Evolutionary conservation across 1,140 invertebrate genomes (phyloP).

Genomic region (Megalonaias nervosa): DNA sequence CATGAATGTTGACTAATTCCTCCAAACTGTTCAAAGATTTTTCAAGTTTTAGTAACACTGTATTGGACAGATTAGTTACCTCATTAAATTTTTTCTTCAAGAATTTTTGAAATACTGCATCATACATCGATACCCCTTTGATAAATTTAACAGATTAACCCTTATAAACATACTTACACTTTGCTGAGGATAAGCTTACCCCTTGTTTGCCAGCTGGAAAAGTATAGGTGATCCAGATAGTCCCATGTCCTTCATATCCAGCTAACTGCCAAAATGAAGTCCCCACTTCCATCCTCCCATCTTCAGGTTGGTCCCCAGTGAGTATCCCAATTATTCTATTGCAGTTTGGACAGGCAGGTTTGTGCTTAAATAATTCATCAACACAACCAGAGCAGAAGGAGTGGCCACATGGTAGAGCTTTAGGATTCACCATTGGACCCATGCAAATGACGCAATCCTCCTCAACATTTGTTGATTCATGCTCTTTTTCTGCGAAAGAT

Average conservation of each 20-base stretch:
- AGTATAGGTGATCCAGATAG: conserved; percentile 9
- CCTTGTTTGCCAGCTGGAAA: conserved; percentile 12
- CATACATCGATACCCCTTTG: too few relatives aligned
- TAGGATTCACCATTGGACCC: conserved; percentile 5
- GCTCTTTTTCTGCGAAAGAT: too few relatives aligned
- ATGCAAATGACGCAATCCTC: conserved; percentile 25
- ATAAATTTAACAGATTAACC: too few relatives aligned
- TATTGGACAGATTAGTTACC: too few relatives aligned
- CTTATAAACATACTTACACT: too few relatives aligned
- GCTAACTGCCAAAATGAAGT: background rate
- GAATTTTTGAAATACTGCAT: too few relatives aligned
- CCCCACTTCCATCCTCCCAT: background rate
- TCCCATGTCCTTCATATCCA: conserved; percentile 9
- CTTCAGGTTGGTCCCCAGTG: conserved; percentile 16
- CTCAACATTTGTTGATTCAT: background rate
- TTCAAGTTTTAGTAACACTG: too few relatives aligned
- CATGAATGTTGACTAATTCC: too few relatives aligned
- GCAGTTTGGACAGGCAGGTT: conserved; percentile 22
- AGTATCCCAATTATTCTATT: conserved; percentile 6
- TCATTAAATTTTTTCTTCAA: too few relatives aligned
- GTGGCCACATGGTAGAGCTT: conserved; percentile 15
- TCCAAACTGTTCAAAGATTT: too few relatives aligned
- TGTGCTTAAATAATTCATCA: conserved; percentile 12
- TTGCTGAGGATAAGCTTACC: too few relatives aligned
- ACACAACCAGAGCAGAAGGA: conserved; percentile 21